Evolutionary conservation across 2,888 invertebrate species (phyloP).

Genomic region (Acleris holmiana): DNA sequence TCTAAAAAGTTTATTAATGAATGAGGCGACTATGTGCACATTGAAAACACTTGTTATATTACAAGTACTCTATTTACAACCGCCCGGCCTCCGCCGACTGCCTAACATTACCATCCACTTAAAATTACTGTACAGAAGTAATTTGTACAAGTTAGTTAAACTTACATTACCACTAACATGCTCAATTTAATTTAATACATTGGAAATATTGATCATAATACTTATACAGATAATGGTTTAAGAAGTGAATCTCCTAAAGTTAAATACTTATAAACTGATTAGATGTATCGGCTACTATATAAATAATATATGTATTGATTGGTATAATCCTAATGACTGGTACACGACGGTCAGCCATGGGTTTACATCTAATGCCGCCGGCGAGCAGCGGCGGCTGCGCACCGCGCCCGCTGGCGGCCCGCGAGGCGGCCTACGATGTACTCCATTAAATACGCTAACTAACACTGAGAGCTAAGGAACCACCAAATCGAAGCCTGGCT

Average conservation of each 20-base stretch:
- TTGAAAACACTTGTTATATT: constrained; percentile 78
- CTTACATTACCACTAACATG: constrained; percentile 66
- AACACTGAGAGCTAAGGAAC: constrained; percentile 38
- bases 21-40: constrained; percentile 85
- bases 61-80: constrained; percentile 81
- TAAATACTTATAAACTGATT: constrained; percentile 65
- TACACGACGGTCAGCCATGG: constrained; percentile 74
- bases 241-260: constrained; percentile 75
- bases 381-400: not conserved
- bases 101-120: constrained; percentile 48
- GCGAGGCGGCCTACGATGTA: constrained; percentile 36
- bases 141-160: constrained; percentile 77
- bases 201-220: constrained; percentile 83
- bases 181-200: constrained; percentile 69
- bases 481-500: constrained; percentile 32
- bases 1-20: constrained; percentile 84
- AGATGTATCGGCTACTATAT: constrained; percentile 69
- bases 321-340: constrained; percentile 76
- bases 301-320: constrained; percentile 72
- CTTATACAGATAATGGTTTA: constrained; percentile 81
- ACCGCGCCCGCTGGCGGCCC: not conserved
- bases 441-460: constrained; percentile 39
- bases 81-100: constrained; percentile 46
- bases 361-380: constrained; percentile 48
- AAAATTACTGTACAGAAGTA: constrained; percentile 77